Evolutionary conservation across 2,888 invertebrate genomes (phyloP), one percentile per base, ranked within the genome.

Genomic region (Acleris literana): DNA sequence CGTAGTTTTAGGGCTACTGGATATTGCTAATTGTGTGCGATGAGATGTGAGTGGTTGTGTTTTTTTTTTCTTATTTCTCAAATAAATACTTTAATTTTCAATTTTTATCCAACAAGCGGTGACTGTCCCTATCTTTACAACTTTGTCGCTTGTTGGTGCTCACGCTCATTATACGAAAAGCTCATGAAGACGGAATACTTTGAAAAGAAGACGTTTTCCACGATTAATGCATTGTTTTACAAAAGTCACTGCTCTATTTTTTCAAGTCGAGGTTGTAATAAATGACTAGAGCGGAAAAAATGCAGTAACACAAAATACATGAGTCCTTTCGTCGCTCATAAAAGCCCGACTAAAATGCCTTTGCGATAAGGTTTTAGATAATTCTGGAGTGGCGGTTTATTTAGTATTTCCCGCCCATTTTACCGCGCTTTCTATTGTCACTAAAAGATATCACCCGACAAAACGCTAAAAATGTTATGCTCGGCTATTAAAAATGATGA

Each of bases 401-500:
- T 22, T 55, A 16, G 18, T 20, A 55, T 55, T 39, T 55, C 39
- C 55, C 43, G 43, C 43, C 43, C 43, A 16, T 55, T 43, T n/a
- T 9, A 3, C 18, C 39, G 18, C 55, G 13, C 18, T 55, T 7
- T 39, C 22, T 20, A 43, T 20, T n/a, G 22, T 22, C 20, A 22
- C 13, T 20, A 55, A 55, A 55, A 17, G 20, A n/a, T 18, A 22
- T 46, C 16, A 46, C 7, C 13, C 39, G 39, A 49, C 18, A 11
- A 48, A 49, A 20, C 18, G 11, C 9, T 18, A 18, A 49, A 49
- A 18, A 49, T 49, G 11, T 49, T 17, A 18, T 18, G 49, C 20
- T 18, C 20, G 18, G 18, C 55, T 11, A 22, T 43, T 43, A 43
- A 22, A 22, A 18, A 20, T 5, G 55, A 43, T 43, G 20, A 0